These are phyloP conservation scores for Knipowitschia caucasica DNA, from an alignment of 2,797 vertebrate genomes.

Conservation along the genomic window DNA sequence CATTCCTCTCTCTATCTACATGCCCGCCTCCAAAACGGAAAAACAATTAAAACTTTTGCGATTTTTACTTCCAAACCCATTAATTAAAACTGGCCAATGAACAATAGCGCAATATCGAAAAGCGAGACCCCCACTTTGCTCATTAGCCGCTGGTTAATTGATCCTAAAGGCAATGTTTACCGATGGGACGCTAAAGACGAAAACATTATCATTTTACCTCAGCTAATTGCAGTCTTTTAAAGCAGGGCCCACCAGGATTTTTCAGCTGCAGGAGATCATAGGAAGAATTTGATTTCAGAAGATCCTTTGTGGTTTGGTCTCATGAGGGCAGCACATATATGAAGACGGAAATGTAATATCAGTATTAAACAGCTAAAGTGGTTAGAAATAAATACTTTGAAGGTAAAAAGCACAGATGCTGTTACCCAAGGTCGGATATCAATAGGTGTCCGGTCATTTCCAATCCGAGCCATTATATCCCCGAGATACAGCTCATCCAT, in stretches of 20 bases:
- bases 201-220: slow-evolving; percentile 71
- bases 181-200: slow-evolving; percentile 65
- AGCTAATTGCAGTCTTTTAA: slow-evolving; percentile 67
- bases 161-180: slow-evolving; percentile 77
- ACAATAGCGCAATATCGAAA: slow-evolving; percentile 70
- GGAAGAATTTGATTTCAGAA: slow-evolving; percentile 42
- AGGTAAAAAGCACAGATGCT: slow-evolving; percentile 6
- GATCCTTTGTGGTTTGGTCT: slow-evolving; percentile 51
- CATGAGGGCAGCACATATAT: slow-evolving; percentile 37
- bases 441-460: slow-evolving; percentile 23
- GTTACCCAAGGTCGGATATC: slow-evolving; percentile 46
- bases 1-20: neutral
- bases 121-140: slow-evolving; percentile 65
- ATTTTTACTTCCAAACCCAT: slow-evolving; percentile 78
- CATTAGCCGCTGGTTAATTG: slow-evolving; percentile 76
- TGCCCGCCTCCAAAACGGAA: slow-evolving; percentile 45
- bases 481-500: slow-evolving; percentile 55
- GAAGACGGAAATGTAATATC: slow-evolving; percentile 56
- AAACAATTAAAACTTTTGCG: slow-evolving; percentile 77
- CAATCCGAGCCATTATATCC: slow-evolving; percentile 22
- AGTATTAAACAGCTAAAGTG: slow-evolving; percentile 47
- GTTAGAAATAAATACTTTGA: slow-evolving; percentile 36
- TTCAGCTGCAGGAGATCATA: slow-evolving; percentile 60
- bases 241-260: slow-evolving; percentile 36
- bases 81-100: slow-evolving; percentile 77